Evolutionary conservation across 1,140 invertebrate species (phyloP).

Genomic region (Saccostrea cuccullata): DNA sequence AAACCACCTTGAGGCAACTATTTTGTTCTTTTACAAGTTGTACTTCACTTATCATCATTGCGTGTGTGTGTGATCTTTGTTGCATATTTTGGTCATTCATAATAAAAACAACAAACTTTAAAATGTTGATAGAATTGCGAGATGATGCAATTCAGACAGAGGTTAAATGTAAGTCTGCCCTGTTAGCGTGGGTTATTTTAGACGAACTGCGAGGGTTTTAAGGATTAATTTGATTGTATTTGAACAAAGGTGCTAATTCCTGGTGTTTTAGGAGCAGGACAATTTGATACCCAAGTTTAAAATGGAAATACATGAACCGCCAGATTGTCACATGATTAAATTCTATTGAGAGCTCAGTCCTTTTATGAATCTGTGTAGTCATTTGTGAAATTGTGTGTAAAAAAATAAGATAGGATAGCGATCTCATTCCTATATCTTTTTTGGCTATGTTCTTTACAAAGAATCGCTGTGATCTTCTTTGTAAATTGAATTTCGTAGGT

Average conservation of each 20-base stretch:
- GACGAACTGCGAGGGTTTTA: not conserved
- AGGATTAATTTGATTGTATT: constrained; percentile 27
- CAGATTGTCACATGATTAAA: not conserved
- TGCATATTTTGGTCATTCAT: constrained; percentile 11
- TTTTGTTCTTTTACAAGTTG: not conserved
- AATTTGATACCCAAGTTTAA: not conserved
- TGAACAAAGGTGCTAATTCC: constrained; percentile 16
- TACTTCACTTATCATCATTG: not conserved
- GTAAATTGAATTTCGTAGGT: not conserved
- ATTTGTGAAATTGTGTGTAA: not conserved
- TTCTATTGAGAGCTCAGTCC: not conserved
- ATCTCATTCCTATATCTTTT: not conserved
- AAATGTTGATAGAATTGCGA: not conserved
- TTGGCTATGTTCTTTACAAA: not conserved
- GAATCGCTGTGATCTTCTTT: not conserved
- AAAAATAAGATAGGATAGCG: not conserved
- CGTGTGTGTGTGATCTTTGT: not conserved
- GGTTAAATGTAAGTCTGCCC: not conserved
- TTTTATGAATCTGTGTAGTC: not conserved
- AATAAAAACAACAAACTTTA: not conserved
- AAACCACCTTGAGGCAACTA: not conserved
- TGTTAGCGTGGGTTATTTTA: not conserved
- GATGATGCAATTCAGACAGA: not conserved
- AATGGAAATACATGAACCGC: not conserved
- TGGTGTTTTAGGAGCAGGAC: constrained; percentile 1